Evolutionary conservation across 2,113 vertebrate genomes (phyloP), one percentile per base, ranked within the genome.

Genomic region (Circaetus gallicus): DNA sequence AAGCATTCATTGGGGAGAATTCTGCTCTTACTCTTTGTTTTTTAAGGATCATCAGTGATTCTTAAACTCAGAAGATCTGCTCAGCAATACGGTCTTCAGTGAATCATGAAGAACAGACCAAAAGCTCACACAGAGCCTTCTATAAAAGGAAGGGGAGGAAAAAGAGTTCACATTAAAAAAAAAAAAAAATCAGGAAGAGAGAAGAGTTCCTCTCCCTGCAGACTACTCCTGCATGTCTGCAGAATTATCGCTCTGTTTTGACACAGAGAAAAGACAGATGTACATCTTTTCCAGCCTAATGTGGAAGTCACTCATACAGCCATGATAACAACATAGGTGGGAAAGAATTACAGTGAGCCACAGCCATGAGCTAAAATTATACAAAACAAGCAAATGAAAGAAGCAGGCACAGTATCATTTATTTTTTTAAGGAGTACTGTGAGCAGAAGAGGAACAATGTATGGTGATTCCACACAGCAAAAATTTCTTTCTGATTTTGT

Each of bases 251-350:
- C 71, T 56, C 78, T 77, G 25, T 31, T 94, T 49, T 31, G 5
- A 62, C 58, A 86, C 8, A 79, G n/a, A 87, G 59, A 92, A 94
- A 97, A 96, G 50, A 56, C 40, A 82, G 82, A 94, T 40, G 29
- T 22, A 72, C 13, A 55, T 67, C 28, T 69, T 55, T 91, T 91
- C 72, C 55, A 73, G 31, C 28, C 62, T n/a, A 88, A 26, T 2
- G 5, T 91, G 20, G 71, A 95, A 91, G 45, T 73, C 61, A 90
- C 34, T 70, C 34, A 62, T 28, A 61, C 8, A 91, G 36, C 24
- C 52, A 66, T 67, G 16, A 56, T 65, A 92, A 76, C 24, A 84
- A 50, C 40, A 74, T 5, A 71, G 80, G 71, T 74, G 55, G 50
- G n/a, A 77, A 92, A 82, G 70, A 76, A 82, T 52, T 61, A 53